Base-by-base conservation (phyloP, 2,888 invertebrate species). In the Seira ritae region DNA sequence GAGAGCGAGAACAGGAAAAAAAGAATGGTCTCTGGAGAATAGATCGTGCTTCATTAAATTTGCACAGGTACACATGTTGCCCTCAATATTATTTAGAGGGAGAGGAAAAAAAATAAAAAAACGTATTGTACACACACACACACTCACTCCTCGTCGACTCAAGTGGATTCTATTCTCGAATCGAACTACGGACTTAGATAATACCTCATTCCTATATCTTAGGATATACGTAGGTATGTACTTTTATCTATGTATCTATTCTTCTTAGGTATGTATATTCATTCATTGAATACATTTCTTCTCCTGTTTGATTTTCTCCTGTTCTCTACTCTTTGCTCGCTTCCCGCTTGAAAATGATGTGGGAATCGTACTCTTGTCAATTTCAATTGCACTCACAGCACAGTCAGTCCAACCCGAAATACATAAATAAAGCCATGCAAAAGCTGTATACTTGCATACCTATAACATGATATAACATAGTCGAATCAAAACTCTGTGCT, bases 1-100 rank as follows among this genome's bases (percentile, higher is more conserved):
- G 31, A n/a, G 10, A 22, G 19, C 37, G 17, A 77, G 62, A 60
- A 55, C 42, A 46, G 67, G 73, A 72, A 50, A 50, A 42, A 50
- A 50, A 73, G 62, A 80, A 81, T 76, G 50, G 72, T 82, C 82
- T 82, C 82, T 77, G 50, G 82, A 68, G 82, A 77, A 77, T 77
- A 70, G 67, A 71, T 72, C 82, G 76, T 82, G 82, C 82, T 82
- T 82, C 82, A 82, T 82, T 82, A 82, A 82, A 82, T 77, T 82
- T 82, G 71, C 82, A 72, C 82, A 82, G 82, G 82, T 82, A 82
- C 82, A 82, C 82, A 82, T 82, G 82, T 82, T 82, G 77, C 82
- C 82, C 82, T 82, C 82, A 82, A 82, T 78, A 70, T 60, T 19
- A 50, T 69, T 22, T 55, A 10, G 31, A 22, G 17, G 20, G 19